A percentile compares a stretch with the other conserved stretches of the same genome.
Evolutionary conservation across 2,888 invertebrate genomes (phyloP).

Genomic region (Melinaea menophilus): DNA sequence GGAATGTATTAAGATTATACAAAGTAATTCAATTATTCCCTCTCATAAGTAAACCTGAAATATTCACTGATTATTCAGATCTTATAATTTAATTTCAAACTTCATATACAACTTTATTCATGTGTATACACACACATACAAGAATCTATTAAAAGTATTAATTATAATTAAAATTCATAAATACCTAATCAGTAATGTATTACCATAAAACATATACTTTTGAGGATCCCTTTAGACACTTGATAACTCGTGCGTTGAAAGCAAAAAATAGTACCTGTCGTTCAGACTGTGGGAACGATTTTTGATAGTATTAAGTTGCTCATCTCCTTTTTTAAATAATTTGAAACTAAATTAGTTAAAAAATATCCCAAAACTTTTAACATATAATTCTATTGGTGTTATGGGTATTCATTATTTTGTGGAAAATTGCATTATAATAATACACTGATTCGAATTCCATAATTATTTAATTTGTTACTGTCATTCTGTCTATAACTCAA

Average conservation of each 20-base stretch:
- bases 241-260: too few species aligned
- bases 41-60: constrained; percentile 13
- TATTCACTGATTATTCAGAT: constrained; percentile 11
- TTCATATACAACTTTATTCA: not conserved
- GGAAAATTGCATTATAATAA: too few species aligned
- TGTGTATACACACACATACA: not conserved
- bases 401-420: too few species aligned
- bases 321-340: not conserved
- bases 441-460: too few species aligned
- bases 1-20: constrained; percentile 3
- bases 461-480: too few species aligned
- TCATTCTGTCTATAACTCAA: too few species aligned
- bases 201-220: not conserved
- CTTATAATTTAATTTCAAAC: constrained; percentile 17
- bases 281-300: not conserved
- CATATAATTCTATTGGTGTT: not conserved
- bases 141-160: not conserved
- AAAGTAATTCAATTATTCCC: constrained; percentile 16
- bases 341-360: too few species aligned
- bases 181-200: too few species aligned
- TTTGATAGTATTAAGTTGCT: not conserved
- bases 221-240: too few species aligned
- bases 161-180: too few species aligned
- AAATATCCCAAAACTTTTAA: too few species aligned
- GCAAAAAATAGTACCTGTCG: not conserved